Evolutionary conservation across 2,888 invertebrate species (phyloP), one percentile per base, ranked within the genome.

Genomic region (Ormyrus nitidulus): DNA sequence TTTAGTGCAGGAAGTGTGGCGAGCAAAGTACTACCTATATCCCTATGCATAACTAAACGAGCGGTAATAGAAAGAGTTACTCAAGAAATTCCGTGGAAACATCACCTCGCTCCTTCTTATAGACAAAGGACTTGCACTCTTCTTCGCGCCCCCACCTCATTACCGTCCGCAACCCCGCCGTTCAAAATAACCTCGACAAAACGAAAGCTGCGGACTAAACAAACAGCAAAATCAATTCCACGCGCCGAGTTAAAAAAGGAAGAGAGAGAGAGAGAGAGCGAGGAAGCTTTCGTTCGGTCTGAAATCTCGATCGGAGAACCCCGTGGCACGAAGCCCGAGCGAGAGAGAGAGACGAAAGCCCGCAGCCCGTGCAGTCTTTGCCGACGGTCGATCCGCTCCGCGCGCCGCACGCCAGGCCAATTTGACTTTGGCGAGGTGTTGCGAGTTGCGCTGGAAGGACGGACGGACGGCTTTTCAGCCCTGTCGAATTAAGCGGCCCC

Each of bases 251-350:
- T 8, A 54, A 68, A 10, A 68, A 68, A 68, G 44, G 10, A 34
- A 51, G 6, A 54, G 53, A 34, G 61, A n/a, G 61, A 62, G 53
- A 46, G n/a, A 10, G 56, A 61, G 34, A 34, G 34, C 2, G 19
- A 61, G 46, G 59, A 66, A 64, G 77, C 54, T 58, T 44, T 48
- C 53, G 44, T 53, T 11, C 59, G 58, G 34, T 66, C 51, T 51
- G 68, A 76, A 68, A 61, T 76, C 69, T 76, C 69, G 68, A 69
- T 61, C 61, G 71, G 62, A 3, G 34, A 34, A 34, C 3, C 34
- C 34, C 13, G n/a, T 2, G 19, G 44, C 73, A 73, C 74, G 66
- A 75, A 66, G 34, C 34, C 34, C 34, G 34, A 34, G 34, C 34
- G 34, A 34, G 34, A 34, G 34, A 34, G 44, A 61, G 68, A 70